Evolutionary conservation across 1,140 invertebrate genomes (phyloP).

Genomic region (Brachionus rotundiformis): DNA sequence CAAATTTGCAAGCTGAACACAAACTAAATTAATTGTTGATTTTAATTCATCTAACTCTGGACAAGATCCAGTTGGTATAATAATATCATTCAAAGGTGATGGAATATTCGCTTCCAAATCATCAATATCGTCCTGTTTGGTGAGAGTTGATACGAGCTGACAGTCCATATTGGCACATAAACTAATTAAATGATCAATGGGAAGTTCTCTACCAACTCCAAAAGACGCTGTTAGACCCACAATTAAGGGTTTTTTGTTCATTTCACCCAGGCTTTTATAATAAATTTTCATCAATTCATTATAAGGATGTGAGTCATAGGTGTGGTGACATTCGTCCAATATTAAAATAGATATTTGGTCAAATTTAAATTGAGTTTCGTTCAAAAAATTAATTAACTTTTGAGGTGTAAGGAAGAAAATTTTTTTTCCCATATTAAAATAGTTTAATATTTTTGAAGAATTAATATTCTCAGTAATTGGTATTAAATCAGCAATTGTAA

Average conservation of each 20-base stretch:
- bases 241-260: neutral
- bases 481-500: neutral
- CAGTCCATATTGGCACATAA: conserved; percentile 34
- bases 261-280: neutral
- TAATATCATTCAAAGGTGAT: conserved; percentile 18
- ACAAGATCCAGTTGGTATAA: neutral
- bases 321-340: conserved; percentile 49
- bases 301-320: conserved; percentile 11
- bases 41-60: neutral
- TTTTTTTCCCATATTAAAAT: conserved; percentile 10
- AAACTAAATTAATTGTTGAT: neutral
- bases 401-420: conserved; percentile 30
- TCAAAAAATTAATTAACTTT: conserved; percentile 32
- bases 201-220: neutral
- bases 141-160: neutral
- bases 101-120: neutral
- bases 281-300: conserved; percentile 35
- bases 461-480: conserved; percentile 10
- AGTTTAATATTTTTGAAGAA: neutral
- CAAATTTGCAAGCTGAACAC: neutral
- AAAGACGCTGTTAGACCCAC: conserved; percentile 34
- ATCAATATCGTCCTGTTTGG: neutral
- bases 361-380: neutral
- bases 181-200: conserved; percentile 10
- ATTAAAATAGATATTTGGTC: neutral